Percentiles rank a stretch among this genome's conserved stretches.
These are phyloP conservation scores for Rhizomys pruinosus DNA, from an alignment of 2,113 vertebrate species.

Conservation along the genomic window DNA sequence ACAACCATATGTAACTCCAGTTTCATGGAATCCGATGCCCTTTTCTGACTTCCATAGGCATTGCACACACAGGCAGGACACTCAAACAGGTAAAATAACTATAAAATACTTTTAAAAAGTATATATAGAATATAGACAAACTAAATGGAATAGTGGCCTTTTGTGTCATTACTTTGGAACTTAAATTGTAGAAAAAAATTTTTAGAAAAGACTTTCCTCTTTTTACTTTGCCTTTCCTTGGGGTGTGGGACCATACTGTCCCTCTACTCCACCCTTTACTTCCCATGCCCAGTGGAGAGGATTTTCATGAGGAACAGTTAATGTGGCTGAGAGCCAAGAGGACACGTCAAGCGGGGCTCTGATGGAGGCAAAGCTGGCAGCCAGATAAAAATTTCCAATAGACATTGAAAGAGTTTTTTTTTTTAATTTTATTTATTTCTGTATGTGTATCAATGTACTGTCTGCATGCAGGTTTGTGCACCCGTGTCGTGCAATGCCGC, in stretches of 20 bases:
- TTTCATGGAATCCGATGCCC: too few species aligned
- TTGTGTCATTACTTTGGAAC: background rate
- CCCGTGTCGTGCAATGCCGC: too few species aligned
- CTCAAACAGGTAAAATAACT: too few species aligned
- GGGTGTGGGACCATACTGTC: too few species aligned
- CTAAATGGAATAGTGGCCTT: background rate
- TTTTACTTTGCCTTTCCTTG: background rate
- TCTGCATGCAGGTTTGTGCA: too few species aligned
- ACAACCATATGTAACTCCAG: too few species aligned
- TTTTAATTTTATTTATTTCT: too few species aligned
- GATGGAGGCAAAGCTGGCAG: background rate
- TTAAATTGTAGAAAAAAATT: background rate
- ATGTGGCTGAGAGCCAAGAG: background rate
- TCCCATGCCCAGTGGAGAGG: background rate
- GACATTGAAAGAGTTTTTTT: background rate
- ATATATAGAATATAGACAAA: background rate
- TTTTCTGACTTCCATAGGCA: too few species aligned
- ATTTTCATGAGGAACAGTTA: background rate
- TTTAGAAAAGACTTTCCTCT: background rate
- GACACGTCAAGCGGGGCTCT: fast-evolving
- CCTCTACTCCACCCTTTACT: background rate
- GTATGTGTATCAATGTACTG: too few species aligned
- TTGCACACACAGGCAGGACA: too few species aligned
- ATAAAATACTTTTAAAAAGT: background rate
- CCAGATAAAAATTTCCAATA: background rate